Percentiles rank a stretch among this genome's conserved stretches.
phyloP scores from a whole-genome alignment of 2,113 vertebrate genomes.

The Nipponia nippon region DNA sequence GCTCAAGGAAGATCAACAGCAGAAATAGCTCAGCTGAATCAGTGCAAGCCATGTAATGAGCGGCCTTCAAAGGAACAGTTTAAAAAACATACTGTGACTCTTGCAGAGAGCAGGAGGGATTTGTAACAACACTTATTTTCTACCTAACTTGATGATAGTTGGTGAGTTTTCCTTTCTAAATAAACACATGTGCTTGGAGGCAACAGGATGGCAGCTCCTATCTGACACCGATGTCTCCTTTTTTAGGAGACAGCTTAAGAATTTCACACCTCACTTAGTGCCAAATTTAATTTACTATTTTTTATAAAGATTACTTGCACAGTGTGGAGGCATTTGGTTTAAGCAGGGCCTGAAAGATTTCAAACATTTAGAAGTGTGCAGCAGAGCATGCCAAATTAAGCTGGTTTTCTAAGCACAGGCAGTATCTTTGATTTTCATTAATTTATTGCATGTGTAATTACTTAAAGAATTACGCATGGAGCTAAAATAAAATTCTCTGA shows the following conservation, averaged over 20 bases:
- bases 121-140: background rate
- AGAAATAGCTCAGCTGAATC: background rate
- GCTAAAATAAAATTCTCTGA: slow-evolving; percentile 9
- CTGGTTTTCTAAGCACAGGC: slow-evolving; percentile 28
- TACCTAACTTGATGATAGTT: background rate
- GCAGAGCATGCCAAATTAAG: slow-evolving; percentile 56
- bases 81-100: background rate
- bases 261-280: slow-evolving; percentile 49
- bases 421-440: slow-evolving; percentile 58
- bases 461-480: slow-evolving; percentile 24
- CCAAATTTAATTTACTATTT: slow-evolving; percentile 24
- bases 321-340: slow-evolving; percentile 33
- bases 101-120: background rate
- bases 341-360: slow-evolving; percentile 15
- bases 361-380: slow-evolving; percentile 18
- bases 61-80: background rate
- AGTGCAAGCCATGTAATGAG: background rate
- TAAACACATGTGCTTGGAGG: background rate
- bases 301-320: slow-evolving; percentile 33
- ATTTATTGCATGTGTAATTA: slow-evolving; percentile 59
- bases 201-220: background rate
- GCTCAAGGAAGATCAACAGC: background rate
- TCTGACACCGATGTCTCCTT: background rate
- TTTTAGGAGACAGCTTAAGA: background rate
- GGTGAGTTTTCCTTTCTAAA: background rate